phyloP scores from a whole-genome alignment of 1,140 invertebrate genomes.

The Anadara kagoshimensis region DNA sequence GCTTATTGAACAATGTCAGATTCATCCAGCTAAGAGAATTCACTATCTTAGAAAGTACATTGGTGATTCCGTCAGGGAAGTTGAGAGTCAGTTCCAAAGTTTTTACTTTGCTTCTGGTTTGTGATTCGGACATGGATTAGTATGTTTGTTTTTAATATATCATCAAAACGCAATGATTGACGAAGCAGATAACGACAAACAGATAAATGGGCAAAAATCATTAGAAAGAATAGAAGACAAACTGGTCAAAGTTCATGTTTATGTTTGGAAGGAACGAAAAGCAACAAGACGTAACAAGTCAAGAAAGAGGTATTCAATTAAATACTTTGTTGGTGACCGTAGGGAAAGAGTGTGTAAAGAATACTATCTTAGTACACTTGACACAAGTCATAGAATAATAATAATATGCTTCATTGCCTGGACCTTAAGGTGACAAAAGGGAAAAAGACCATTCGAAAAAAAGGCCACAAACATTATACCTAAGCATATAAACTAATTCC shows the following conservation, averaged over 20 bases:
- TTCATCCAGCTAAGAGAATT: conserved; percentile 80
- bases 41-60: conserved; percentile 64
- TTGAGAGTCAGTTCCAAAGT: too few species aligned
- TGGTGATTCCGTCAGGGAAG: conserved; percentile 24
- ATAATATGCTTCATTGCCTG: background rate
- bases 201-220: conserved; percentile 1
- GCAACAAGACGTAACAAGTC: background rate
- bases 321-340: background rate
- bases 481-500: conserved; percentile 25
- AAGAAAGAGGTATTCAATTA: conserved; percentile 7
- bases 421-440: conserved; percentile 15
- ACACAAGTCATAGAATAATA: conserved; percentile 18
- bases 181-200: background rate
- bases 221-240: background rate
- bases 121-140: too few species aligned
- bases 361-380: conserved; percentile 21
- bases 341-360: conserved; percentile 24
- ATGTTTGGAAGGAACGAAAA: background rate
- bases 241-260: background rate
- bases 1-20: conserved; percentile 89
- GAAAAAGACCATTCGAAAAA: background rate
- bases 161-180: too few species aligned
- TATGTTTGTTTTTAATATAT: too few species aligned
- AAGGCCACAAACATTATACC: background rate
- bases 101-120: too few species aligned